These are phyloP conservation scores for Hippocampus mohnikei DNA, from an alignment of 2,113 vertebrate species.

Conservation along the genomic window DNA sequence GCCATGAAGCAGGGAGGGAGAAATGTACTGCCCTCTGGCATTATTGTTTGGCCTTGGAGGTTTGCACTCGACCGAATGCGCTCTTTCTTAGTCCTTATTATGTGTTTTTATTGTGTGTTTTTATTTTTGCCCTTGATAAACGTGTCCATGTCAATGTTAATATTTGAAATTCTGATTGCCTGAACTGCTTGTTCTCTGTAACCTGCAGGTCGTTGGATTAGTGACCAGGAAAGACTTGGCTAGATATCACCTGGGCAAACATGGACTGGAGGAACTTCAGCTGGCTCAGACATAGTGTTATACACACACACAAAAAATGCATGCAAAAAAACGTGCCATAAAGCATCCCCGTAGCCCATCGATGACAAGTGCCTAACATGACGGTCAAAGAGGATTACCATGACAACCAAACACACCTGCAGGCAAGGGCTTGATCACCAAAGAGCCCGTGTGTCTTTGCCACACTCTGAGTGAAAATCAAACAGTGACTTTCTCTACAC, in stretches of 20 bases:
- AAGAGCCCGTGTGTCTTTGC: not conserved
- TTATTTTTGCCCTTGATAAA: not conserved
- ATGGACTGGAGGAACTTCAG: slow-evolving; percentile 90
- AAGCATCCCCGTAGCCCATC: not conserved
- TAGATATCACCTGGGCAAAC: slow-evolving; percentile 89
- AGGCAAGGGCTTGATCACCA: not conserved
- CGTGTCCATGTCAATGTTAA: not conserved
- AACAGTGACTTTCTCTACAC: not conserved
- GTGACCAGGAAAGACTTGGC: slow-evolving; percentile 96
- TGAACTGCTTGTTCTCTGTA: not conserved
- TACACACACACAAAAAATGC: slow-evolving; percentile 4
- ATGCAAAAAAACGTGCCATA: slow-evolving; percentile 6
- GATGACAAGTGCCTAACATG: slow-evolving; percentile 14
- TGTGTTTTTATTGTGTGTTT: not conserved
- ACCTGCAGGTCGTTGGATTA: slow-evolving; percentile 84
- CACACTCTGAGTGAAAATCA: not conserved
- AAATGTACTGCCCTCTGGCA: not conserved
- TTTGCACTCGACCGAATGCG: not conserved
- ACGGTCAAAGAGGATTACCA: slow-evolving; percentile 6
- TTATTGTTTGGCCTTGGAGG: not conserved
- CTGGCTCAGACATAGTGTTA: slow-evolving; percentile 86
- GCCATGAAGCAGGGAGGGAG: not conserved
- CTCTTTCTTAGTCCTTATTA: no score
- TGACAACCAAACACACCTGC: not conserved
- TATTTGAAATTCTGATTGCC: not conserved